Evolutionary conservation across 2,888 invertebrate species (phyloP).

Genomic region (Prosapia bicincta): DNA sequence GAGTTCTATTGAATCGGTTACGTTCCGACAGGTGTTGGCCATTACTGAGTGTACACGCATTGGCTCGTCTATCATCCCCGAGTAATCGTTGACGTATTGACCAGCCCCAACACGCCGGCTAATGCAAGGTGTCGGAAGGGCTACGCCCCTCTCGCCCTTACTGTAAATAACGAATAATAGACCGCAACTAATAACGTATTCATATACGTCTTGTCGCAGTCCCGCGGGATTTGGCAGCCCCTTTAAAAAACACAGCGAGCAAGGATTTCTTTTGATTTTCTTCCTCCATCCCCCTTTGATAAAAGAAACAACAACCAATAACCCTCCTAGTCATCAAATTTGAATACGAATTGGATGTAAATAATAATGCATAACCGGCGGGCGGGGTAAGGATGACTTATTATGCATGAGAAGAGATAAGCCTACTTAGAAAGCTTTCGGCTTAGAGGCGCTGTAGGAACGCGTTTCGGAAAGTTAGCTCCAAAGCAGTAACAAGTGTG

Average conservation of each 20-base stretch:
- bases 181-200: slow-evolving; percentile 26
- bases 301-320: slow-evolving; percentile 14
- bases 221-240: slow-evolving; percentile 23
- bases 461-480: neutral
- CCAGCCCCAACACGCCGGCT: neutral
- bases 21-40: too few species aligned
- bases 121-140: neutral
- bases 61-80: neutral
- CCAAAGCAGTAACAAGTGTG: too few species aligned
- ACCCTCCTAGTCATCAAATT: slow-evolving; percentile 31
- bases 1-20: too few species aligned
- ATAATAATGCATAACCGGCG: slow-evolving; percentile 31
- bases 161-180: slow-evolving; percentile 22
- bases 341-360: slow-evolving; percentile 35
- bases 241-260: neutral
- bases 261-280: slow-evolving; percentile 29
- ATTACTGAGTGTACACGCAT: neutral
- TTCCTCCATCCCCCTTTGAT: slow-evolving; percentile 21
- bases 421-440: neutral
- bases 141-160: neutral
- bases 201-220: slow-evolving; percentile 7
- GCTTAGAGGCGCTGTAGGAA: neutral
- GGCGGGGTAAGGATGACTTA: slow-evolving; percentile 25
- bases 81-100: neutral
- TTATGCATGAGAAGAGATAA: slow-evolving; percentile 23